Evolutionary conservation across 2,888 invertebrate species (phyloP).

Genomic region (Apamea epomidion): DNA sequence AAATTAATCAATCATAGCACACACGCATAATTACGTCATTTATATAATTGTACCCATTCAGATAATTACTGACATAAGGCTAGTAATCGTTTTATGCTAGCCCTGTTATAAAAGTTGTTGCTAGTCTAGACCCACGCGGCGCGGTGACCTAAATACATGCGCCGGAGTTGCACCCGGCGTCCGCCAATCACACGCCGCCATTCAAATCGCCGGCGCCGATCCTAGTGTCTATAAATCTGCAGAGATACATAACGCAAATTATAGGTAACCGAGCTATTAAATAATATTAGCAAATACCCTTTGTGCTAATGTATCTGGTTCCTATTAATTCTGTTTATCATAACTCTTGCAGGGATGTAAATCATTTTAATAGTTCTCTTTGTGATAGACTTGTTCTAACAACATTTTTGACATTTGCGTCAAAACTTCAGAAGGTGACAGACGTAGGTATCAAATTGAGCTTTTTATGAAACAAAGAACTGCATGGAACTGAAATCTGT

Average conservation of each 20-base stretch:
- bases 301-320: slow-evolving; percentile 71
- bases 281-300: slow-evolving; percentile 82
- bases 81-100: slow-evolving; percentile 62
- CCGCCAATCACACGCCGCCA: slow-evolving; percentile 86
- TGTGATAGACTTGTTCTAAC: slow-evolving; percentile 1
- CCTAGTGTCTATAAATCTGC: slow-evolving; percentile 81
- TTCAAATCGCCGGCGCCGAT: slow-evolving; percentile 88
- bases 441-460: not conserved
- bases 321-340: slow-evolving; percentile 62
- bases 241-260: slow-evolving; percentile 78
- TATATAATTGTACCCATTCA: slow-evolving; percentile 49
- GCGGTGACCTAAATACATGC: slow-evolving; percentile 87
- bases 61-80: slow-evolving; percentile 62
- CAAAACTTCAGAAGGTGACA: not conserved
- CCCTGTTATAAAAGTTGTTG: slow-evolving; percentile 77
- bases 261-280: slow-evolving; percentile 78
- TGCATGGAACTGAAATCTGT: not conserved
- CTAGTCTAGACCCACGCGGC: slow-evolving; percentile 87
- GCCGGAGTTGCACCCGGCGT: slow-evolving; percentile 84
- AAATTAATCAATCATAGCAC: slow-evolving; percentile 42
- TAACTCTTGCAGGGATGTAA: slow-evolving; percentile 52
- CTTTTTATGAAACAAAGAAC: not conserved
- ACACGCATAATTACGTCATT: slow-evolving; percentile 41
- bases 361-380: slow-evolving; percentile 24
- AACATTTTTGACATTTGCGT: not conserved